These are phyloP conservation scores for Drosophila meridiana DNA, from an alignment of 2,888 invertebrate genomes.

Conservation along the genomic window DNA sequence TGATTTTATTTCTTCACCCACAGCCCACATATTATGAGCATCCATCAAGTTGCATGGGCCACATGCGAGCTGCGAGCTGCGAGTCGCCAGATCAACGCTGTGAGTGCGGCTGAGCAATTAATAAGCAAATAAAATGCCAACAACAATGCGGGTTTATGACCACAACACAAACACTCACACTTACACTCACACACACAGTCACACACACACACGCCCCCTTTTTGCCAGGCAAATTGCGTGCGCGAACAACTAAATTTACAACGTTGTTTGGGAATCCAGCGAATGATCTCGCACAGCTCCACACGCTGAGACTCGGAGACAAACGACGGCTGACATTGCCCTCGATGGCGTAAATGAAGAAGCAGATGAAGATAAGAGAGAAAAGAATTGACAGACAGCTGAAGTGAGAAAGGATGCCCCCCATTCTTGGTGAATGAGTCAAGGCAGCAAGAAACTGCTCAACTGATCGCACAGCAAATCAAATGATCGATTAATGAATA, in stretches of 20 bases:
- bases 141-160: conserved; percentile 78
- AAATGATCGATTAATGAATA: conserved; percentile 8
- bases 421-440: conserved; percentile 18
- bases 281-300: conserved; percentile 17
- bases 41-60: conserved; percentile 61
- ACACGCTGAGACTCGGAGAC: conserved; percentile 1
- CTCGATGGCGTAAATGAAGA: conserved; percentile 5
- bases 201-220: not conserved
- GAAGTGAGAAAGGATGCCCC: conserved; percentile 11
- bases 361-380: not conserved
- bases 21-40: conserved; percentile 69
- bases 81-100: conserved; percentile 17
- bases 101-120: conserved; percentile 60
- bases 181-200: conserved; percentile 3
- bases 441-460: conserved; percentile 21
- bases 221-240: conserved; percentile 55
- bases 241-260: conserved; percentile 63
- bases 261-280: conserved; percentile 50
- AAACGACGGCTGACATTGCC: conserved; percentile 24
- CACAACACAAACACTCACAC: conserved; percentile 44
- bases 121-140: conserved; percentile 77
- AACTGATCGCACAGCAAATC: conserved; percentile 19
- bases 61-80: conserved; percentile 52
- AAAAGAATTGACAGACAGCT: conserved; percentile 5
- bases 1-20: conserved; percentile 76